phyloP scores from a whole-genome alignment of 2,797 vertebrate species.

The Pyrocephalus nanus region DNA sequence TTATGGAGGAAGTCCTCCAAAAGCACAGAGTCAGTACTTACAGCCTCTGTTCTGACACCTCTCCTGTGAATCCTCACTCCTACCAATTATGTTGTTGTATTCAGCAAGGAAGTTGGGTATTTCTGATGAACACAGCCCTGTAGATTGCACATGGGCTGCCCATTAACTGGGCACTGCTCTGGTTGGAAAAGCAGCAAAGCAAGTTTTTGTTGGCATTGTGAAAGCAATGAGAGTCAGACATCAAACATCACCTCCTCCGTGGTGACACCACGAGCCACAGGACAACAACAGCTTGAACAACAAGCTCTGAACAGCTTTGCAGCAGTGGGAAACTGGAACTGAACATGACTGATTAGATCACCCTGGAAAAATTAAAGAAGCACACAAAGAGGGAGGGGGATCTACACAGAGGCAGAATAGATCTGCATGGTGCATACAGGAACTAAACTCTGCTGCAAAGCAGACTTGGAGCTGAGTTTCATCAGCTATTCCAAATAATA shows the following conservation, averaged over 20 bases:
- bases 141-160: background rate
- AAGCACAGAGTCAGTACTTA: background rate
- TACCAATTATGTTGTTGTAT: background rate
- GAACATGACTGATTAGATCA: background rate
- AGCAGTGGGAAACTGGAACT: background rate
- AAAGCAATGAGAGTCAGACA: background rate
- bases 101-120: background rate
- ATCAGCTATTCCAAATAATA: background rate
- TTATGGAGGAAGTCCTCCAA: background rate
- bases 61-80: background rate
- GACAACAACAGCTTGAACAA: background rate
- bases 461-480: background rate
- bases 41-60: background rate
- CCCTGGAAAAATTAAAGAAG: background rate
- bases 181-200: background rate
- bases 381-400: background rate
- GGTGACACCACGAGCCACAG: fast-evolving
- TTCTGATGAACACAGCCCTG: background rate
- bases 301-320: no score
- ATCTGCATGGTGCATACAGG: background rate
- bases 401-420: background rate
- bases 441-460: background rate
- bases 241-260: no score
- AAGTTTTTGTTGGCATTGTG: background rate
- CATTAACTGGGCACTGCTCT: background rate